Evolutionary conservation across 2,113 vertebrate genomes (phyloP).

Genomic region (Muntiacus reevesi): DNA sequence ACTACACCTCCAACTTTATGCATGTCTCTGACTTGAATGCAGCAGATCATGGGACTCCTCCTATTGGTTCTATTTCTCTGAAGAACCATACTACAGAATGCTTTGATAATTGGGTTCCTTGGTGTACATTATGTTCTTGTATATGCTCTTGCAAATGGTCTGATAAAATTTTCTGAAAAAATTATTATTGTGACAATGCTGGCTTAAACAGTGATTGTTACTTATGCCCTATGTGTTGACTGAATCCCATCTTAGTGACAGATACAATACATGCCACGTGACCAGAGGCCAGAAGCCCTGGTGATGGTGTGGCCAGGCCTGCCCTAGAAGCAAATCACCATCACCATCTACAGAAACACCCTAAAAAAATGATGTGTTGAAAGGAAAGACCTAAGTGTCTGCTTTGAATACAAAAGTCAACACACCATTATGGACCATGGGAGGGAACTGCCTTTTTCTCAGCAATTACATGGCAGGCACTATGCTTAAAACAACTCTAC

Average conservation of each 20-base stretch:
- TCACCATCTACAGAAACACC: neutral
- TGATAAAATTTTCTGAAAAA: conserved; percentile 1
- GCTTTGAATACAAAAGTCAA: conserved; percentile 3
- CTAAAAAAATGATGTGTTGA: neutral
- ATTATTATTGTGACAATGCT: neutral
- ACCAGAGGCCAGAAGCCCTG: neutral
- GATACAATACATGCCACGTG: neutral
- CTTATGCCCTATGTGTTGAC: neutral
- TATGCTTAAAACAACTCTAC: neutral
- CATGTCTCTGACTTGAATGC: neutral
- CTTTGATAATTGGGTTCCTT: neutral
- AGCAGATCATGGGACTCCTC: neutral
- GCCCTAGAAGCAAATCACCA: neutral
- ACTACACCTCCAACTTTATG: neutral
- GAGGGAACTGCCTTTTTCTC: neutral
- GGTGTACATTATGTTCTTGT: neutral
- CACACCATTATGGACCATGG: neutral
- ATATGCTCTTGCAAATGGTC: neutral
- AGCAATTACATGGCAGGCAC: neutral
- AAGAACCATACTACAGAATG: neutral
- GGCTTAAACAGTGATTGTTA: neutral
- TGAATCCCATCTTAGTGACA: neutral
- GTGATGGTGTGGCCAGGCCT: neutral
- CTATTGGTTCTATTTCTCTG: neutral
- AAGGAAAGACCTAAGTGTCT: neutral